These are phyloP conservation scores for Strigamia crassipes DNA, from an alignment of 2,888 invertebrate species.

Conservation along the genomic window DNA sequence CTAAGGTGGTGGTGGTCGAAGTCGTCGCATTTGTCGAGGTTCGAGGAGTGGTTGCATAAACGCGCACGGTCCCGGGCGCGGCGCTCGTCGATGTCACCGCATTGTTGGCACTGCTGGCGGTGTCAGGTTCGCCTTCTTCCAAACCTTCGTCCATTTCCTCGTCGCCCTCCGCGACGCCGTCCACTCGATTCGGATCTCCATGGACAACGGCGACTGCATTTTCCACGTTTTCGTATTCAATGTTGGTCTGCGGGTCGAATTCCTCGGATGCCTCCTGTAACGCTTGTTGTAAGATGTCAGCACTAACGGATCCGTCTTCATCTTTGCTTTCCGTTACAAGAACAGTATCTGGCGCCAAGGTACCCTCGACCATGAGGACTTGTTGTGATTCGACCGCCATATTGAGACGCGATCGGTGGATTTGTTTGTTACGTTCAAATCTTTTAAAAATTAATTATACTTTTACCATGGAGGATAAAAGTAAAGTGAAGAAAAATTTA, in stretches of 20 bases:
- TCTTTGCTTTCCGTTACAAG: slow-evolving; percentile 28
- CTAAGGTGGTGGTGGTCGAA: slow-evolving; percentile 53
- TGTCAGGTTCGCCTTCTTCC: not conserved
- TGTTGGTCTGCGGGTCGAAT: slow-evolving; percentile 13
- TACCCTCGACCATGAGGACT: slow-evolving; percentile 47
- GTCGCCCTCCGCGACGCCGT: too few species aligned
- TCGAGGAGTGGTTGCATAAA: slow-evolving; percentile 56
- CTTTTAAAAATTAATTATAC: not conserved
- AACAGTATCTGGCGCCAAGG: slow-evolving; percentile 28
- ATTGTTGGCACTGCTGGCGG: slow-evolving; percentile 14
- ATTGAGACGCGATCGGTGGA: slow-evolving; percentile 41
- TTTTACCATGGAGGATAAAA: not conserved
- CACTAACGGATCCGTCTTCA: slow-evolving; percentile 50
- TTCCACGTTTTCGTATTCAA: slow-evolving; percentile 44
- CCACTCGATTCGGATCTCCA: not conserved
- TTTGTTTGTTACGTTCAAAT: not conserved
- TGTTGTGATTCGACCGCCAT: slow-evolving; percentile 47
- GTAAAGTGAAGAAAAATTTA: slow-evolving; percentile 10
- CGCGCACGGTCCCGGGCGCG: not conserved
- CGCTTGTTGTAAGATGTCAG: slow-evolving; percentile 56
- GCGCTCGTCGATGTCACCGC: not conserved
- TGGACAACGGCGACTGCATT: slow-evolving; percentile 45
- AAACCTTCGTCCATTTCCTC: not conserved
- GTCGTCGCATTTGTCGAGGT: slow-evolving; percentile 55
- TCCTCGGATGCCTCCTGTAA: slow-evolving; percentile 54